A percentile compares a stretch with the other conserved stretches of the same genome.
These are phyloP conservation scores for Temnothorax unifasciatus DNA, from an alignment of 2,888 invertebrate species.

Conservation along the genomic window DNA sequence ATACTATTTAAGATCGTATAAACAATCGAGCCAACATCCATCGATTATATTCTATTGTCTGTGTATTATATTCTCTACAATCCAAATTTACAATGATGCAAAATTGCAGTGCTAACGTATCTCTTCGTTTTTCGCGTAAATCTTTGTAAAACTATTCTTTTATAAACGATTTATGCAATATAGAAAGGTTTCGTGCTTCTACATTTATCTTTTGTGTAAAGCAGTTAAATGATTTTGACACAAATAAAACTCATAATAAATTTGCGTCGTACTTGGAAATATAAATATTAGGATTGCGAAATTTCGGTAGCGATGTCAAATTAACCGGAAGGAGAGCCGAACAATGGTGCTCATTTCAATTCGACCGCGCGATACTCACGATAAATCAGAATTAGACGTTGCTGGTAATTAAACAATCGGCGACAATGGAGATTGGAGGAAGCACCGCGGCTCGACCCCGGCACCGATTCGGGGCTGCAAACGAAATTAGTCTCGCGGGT, in stretches of 20 bases:
- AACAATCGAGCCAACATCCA: background rate
- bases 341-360: slow-evolving; percentile 31
- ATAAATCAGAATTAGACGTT: slow-evolving; percentile 63
- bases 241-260: background rate
- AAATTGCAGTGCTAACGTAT: background rate
- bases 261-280: background rate
- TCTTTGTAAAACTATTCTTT: background rate
- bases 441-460: slow-evolving; percentile 3
- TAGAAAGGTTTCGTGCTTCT: background rate
- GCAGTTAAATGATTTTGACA: background rate
- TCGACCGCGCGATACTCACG: slow-evolving; percentile 8
- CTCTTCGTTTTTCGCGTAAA: background rate
- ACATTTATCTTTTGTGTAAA: background rate
- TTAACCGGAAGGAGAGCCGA: slow-evolving; percentile 11
- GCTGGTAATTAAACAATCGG: slow-evolving; percentile 36
- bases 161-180: background rate
- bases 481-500: slow-evolving; percentile 70
- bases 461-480: slow-evolving; percentile 46
- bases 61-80: background rate
- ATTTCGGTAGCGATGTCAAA: background rate
- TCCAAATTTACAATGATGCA: background rate
- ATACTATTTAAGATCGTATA: background rate
- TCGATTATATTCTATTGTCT: background rate
- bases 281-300: background rate
- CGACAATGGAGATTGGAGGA: slow-evolving; percentile 47